Evolutionary conservation across 2,888 invertebrate species (phyloP).

Genomic region (Heterodera filipjevi): DNA sequence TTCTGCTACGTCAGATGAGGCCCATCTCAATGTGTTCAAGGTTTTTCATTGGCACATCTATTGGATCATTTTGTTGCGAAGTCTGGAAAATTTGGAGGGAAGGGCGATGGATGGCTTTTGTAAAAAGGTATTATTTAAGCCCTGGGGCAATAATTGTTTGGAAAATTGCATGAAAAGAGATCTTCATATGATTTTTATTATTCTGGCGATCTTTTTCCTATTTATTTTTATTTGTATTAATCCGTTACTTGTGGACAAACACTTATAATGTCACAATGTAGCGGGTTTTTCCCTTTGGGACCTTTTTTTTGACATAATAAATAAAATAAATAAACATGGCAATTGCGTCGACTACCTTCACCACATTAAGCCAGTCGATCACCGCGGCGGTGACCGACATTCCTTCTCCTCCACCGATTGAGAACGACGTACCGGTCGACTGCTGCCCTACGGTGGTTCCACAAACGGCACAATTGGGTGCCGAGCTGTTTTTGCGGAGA

Average conservation of each 20-base stretch:
- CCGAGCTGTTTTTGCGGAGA: background rate
- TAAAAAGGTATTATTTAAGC: too few relatives aligned
- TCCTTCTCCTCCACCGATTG: background rate
- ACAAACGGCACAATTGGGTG: background rate
- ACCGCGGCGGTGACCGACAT: background rate
- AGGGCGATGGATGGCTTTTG: background rate
- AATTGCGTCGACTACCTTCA: background rate
- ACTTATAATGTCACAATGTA: too few relatives aligned
- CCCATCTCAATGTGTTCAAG: slow-evolving; percentile 7
- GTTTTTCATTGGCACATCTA: background rate
- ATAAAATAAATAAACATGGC: too few relatives aligned
- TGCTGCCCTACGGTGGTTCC: background rate
- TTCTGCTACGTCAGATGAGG: background rate
- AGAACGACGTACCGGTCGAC: background rate
- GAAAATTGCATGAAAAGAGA: too few relatives aligned
- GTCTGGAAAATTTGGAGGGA: background rate
- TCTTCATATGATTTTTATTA: too few relatives aligned
- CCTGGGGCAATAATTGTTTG: too few relatives aligned
- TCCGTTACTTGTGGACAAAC: too few relatives aligned
- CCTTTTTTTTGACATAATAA: too few relatives aligned
- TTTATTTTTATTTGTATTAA: too few relatives aligned
- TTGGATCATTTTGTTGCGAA: background rate
- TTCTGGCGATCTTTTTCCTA: too few relatives aligned
- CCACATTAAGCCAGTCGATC: background rate
- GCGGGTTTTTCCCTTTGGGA: too few relatives aligned